Conservation (phyloP, 2,888 invertebrate genomes). For the Andrena minutula region DNA sequence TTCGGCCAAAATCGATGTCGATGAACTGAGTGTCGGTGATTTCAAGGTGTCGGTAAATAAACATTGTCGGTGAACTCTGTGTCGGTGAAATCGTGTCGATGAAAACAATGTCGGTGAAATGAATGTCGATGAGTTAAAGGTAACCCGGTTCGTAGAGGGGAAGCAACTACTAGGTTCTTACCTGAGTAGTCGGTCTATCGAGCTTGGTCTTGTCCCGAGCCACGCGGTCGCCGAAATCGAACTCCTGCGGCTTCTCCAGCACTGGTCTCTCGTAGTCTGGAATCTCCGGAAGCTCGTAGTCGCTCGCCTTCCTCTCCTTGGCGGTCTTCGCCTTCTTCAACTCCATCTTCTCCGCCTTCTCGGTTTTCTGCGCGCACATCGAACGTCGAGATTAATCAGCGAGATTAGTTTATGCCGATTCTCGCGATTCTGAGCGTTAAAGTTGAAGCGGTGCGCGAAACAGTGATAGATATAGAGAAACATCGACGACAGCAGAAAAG, state of each 20-base stretch:
- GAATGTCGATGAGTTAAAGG: too few relatives aligned
- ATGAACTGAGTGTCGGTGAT: too few relatives aligned
- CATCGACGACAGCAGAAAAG: slow-evolving; percentile 18
- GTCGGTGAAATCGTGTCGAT: too few relatives aligned
- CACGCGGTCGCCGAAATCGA: slow-evolving; percentile 80
- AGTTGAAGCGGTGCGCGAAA: slow-evolving; percentile 31
- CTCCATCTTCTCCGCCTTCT: slow-evolving; percentile 79
- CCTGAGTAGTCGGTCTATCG: slow-evolving; percentile 81
- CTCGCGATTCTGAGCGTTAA: slow-evolving; percentile 8
- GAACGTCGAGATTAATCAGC: not conserved
- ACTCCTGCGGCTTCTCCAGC: slow-evolving; percentile 81
- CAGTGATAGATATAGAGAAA: slow-evolving; percentile 29
- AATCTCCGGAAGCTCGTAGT: slow-evolving; percentile 83
- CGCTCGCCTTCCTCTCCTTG: slow-evolving; percentile 79
- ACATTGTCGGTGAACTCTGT: too few relatives aligned
- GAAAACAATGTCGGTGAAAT: too few relatives aligned
- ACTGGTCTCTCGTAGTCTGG: slow-evolving; percentile 89
- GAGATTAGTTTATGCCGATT: not conserved
- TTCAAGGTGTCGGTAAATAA: too few relatives aligned
- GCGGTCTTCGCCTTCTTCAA: slow-evolving; percentile 79
- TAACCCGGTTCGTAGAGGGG: too few relatives aligned
- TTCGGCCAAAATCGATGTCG: too few relatives aligned
- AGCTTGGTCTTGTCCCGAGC: slow-evolving; percentile 82
- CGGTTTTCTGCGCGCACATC: slow-evolving; percentile 78
- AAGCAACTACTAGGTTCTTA: slow-evolving; percentile 54